Percentiles rank a stretch among this genome's conserved stretches.
These are phyloP conservation scores for Apotomis betuletana DNA, from an alignment of 2,888 invertebrate species.

Conservation along the genomic window DNA sequence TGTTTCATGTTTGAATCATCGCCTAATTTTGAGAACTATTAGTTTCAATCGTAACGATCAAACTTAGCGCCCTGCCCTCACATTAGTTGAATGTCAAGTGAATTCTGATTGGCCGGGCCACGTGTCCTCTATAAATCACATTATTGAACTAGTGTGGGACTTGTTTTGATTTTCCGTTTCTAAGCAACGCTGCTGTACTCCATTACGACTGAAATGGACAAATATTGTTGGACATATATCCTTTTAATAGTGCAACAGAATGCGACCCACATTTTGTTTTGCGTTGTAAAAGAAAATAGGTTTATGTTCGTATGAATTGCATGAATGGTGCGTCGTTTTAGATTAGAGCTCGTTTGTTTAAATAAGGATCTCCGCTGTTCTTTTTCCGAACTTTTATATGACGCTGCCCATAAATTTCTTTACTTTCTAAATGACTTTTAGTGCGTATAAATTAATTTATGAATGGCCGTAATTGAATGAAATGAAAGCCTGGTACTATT, in stretches of 20 bases:
- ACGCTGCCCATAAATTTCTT: conserved; percentile 57
- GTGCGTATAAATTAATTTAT: conserved; percentile 67
- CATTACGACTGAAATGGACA: background rate
- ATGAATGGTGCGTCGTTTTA: conserved; percentile 46
- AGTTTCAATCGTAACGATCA: conserved; percentile 17
- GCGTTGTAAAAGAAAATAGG: conserved; percentile 23
- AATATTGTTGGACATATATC: background rate
- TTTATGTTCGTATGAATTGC: conserved; percentile 51
- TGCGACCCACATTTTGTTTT: conserved; percentile 56
- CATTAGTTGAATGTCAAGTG: conserved; percentile 48
- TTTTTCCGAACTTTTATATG: conserved; percentile 48
- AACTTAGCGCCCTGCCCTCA: conserved; percentile 39
- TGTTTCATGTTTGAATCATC: background rate
- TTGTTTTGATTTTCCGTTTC: conserved; percentile 62
- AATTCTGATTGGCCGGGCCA: conserved; percentile 45
- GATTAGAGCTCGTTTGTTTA: conserved; percentile 46
- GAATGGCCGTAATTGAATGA: conserved; percentile 46
- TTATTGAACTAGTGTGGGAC: conserved; percentile 54
- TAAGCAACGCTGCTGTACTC: conserved; percentile 46
- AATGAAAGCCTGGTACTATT: conserved; percentile 21
- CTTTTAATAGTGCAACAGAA: conserved; percentile 5
- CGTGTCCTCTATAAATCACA: conserved; percentile 55
- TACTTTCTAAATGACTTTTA: conserved; percentile 63
- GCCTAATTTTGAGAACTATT: conserved; percentile 27
- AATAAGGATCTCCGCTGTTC: conserved; percentile 31